Percentiles rank a stretch among this genome's conserved stretches.
phyloP scores from a whole-genome alignment of 2,888 invertebrate species.

The Mythimna pallens region DNA sequence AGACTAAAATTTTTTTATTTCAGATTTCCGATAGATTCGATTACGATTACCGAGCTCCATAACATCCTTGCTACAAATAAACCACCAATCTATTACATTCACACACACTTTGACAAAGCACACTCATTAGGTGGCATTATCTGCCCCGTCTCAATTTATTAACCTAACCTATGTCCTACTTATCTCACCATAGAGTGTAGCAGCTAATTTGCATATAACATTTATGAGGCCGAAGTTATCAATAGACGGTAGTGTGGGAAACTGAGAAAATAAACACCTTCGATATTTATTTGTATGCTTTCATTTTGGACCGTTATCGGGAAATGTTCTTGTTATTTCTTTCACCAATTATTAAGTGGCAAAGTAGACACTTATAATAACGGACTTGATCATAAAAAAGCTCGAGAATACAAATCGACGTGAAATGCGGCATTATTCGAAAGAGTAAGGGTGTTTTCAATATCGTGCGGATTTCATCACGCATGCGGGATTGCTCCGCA shows the following conservation, averaged over 20 bases:
- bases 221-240: constrained; percentile 46
- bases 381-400: neutral
- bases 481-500: too few species aligned
- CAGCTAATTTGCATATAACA: constrained; percentile 62
- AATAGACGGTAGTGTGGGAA: constrained; percentile 59
- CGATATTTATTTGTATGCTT: constrained; percentile 43
- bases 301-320: constrained; percentile 24
- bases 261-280: constrained; percentile 46
- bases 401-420: neutral
- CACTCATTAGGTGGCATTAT: constrained; percentile 58
- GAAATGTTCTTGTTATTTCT: constrained; percentile 19
- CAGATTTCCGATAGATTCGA: too few species aligned
- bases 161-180: constrained; percentile 61
- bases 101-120: constrained; percentile 49
- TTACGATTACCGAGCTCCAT: neutral
- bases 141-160: constrained; percentile 57
- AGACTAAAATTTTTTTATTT: too few species aligned
- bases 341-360: neutral
- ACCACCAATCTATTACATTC: constrained; percentile 30
- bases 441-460: too few species aligned
- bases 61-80: constrained; percentile 9
- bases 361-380: neutral
- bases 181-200: constrained; percentile 47
- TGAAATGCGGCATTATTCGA: too few species aligned
- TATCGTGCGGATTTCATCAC: too few species aligned